Evolutionary conservation across 2,113 vertebrate species (phyloP).

Genomic region (Toxostoma redivivum): DNA sequence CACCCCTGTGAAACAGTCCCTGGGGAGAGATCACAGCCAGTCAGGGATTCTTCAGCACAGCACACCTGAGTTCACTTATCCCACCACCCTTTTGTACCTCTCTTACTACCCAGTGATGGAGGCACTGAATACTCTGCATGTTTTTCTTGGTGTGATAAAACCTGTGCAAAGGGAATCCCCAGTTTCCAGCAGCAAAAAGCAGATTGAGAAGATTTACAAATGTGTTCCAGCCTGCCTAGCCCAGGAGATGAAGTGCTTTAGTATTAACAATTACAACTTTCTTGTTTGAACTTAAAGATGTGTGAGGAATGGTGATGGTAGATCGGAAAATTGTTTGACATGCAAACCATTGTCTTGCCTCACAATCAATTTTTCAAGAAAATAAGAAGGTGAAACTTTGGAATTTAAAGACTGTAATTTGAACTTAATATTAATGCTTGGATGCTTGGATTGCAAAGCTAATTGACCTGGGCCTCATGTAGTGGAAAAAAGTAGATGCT

Average conservation of each 20-base stretch:
- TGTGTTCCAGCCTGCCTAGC: not conserved
- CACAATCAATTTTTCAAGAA: constrained; percentile 65
- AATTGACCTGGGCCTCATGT: constrained; percentile 57
- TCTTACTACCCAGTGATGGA: not conserved
- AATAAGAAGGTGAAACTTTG: constrained; percentile 35
- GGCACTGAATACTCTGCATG: not conserved
- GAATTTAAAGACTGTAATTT: constrained; percentile 66
- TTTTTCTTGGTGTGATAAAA: not conserved
- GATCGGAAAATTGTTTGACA: constrained; percentile 65
- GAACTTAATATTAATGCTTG: constrained; percentile 66
- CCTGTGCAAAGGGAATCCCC: not conserved
- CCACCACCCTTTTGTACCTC: not conserved
- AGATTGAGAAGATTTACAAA: not conserved
- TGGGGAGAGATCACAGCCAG: not conserved
- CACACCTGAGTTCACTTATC: too few species aligned
- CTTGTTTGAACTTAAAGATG: not conserved
- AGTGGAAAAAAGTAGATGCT: constrained; percentile 59
- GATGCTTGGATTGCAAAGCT: constrained; percentile 28
- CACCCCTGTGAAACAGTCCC: not conserved
- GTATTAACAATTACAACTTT: not conserved
- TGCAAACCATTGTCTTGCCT: constrained; percentile 47
- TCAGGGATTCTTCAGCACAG: not conserved
- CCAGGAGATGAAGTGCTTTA: not conserved
- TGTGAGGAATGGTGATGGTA: not conserved
- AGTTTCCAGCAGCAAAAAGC: not conserved